Evolutionary conservation across 1,140 invertebrate genomes (phyloP).

Genomic region (Leucophenga varia): DNA sequence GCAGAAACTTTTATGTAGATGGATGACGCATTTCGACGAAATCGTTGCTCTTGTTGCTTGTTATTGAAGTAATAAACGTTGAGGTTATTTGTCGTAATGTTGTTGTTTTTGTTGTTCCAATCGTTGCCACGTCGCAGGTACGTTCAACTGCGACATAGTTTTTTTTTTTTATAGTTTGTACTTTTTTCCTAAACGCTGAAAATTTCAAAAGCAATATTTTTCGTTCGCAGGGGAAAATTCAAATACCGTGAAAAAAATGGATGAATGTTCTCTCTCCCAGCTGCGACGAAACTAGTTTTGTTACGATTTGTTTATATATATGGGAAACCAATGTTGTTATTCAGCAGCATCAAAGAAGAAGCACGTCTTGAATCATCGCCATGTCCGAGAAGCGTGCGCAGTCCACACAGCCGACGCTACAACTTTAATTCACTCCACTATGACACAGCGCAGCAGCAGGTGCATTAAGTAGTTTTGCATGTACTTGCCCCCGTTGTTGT

Average conservation of each 20-base stretch:
- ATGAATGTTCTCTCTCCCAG: too few relatives aligned
- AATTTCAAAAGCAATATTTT: slow-evolving; percentile 50
- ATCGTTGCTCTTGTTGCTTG: not conserved
- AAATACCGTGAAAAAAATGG: slow-evolving; percentile 35
- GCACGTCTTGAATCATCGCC: slow-evolving; percentile 14
- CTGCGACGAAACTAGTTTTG: too few relatives aligned
- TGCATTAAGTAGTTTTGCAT: too few relatives aligned
- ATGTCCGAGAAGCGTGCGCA: too few relatives aligned
- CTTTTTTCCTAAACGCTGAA: slow-evolving; percentile 24
- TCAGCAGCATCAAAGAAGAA: slow-evolving; percentile 47
- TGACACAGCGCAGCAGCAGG: too few relatives aligned
- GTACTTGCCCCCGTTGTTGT: too few relatives aligned
- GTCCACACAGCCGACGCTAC: too few relatives aligned
- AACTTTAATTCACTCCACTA: too few relatives aligned
- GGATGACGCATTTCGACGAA: not conserved
- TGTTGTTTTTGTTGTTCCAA: too few relatives aligned
- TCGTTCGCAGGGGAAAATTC: slow-evolving; percentile 51
- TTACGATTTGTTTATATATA: slow-evolving; percentile 21
- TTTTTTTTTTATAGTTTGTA: not conserved
- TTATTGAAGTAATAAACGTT: too few relatives aligned
- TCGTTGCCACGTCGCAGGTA: slow-evolving; percentile 13
- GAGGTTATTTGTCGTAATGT: too few relatives aligned
- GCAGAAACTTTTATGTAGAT: not conserved
- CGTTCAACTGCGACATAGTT: slow-evolving; percentile 20
- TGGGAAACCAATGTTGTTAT: slow-evolving; percentile 27